Conservation (phyloP, 2,797 vertebrate species). For the Onychomys arenicola region DNA sequence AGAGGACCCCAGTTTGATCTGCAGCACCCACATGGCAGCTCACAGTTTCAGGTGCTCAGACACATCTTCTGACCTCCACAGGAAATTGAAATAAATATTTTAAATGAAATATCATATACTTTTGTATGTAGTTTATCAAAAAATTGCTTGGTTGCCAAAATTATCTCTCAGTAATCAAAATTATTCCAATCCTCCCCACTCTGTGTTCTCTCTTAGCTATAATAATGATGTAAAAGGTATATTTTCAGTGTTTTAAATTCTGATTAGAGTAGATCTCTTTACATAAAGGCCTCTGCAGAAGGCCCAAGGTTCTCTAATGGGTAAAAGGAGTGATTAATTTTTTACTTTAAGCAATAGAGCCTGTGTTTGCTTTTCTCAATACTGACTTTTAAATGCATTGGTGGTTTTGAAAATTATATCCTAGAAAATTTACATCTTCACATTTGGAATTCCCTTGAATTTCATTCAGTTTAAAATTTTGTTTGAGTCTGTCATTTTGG, state of each 20-base stretch:
- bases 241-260: conserved; percentile 45
- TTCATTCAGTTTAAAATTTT: conserved; percentile 32
- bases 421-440: conserved; percentile 41
- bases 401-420: conserved; percentile 34
- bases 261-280: conserved; percentile 45
- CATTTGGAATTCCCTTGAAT: conserved; percentile 45
- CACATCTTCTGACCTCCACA: not conserved
- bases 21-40: not conserved
- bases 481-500: conserved; percentile 41
- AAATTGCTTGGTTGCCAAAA: conserved; percentile 9
- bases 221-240: not conserved
- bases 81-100: not conserved
- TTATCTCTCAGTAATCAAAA: conserved; percentile 20
- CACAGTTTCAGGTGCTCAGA: not conserved
- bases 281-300: conserved; percentile 34
- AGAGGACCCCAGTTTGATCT: not conserved
- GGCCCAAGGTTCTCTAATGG: conserved; percentile 32
- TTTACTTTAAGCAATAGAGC: conserved; percentile 37
- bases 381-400: conserved; percentile 48
- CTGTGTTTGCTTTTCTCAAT: conserved; percentile 22
- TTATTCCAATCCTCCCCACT: not conserved
- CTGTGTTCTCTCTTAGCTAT: conserved; percentile 5
- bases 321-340: conserved; percentile 56
- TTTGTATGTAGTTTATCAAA: not conserved
- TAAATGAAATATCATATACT: not conserved